Evolutionary conservation across 2,113 vertebrate species (phyloP).

Genomic region (Phyllostomus hastatus): DNA sequence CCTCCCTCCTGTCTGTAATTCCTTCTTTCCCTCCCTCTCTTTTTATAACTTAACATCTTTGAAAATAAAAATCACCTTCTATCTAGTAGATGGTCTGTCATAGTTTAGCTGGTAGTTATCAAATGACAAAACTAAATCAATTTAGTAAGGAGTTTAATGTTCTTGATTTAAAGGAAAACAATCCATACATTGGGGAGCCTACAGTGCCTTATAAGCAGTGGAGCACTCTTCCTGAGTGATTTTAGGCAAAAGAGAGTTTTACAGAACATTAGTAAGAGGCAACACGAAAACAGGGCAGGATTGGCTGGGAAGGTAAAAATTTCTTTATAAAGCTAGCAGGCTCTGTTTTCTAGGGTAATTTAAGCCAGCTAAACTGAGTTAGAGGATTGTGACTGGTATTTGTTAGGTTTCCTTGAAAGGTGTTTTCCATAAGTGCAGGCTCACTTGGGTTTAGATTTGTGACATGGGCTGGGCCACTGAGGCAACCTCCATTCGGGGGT

Average conservation of each 20-base stretch:
- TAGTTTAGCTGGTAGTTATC: neutral
- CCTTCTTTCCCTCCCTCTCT: neutral
- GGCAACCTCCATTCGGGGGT: neutral
- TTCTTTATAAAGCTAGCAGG: neutral
- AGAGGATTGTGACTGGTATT: neutral
- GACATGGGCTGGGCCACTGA: neutral
- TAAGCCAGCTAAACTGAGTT: neutral
- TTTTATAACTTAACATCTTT: neutral
- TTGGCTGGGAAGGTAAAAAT: neutral
- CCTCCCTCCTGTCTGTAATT: neutral
- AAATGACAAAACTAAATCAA: neutral
- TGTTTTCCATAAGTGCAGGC: neutral
- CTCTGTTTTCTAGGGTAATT: neutral
- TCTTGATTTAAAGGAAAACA: neutral
- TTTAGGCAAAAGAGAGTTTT: neutral
- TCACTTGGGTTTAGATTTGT: neutral
- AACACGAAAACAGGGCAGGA: neutral
- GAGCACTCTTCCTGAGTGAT: neutral
- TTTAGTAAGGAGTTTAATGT: neutral
- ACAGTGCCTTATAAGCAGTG: neutral
- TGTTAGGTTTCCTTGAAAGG: neutral
- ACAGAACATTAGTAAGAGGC: neutral
- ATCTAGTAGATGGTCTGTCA: neutral
- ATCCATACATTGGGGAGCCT: neutral
- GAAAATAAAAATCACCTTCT: neutral